phyloP scores from a whole-genome alignment of 2,888 invertebrate genomes.

The Seladonia tumulorum region DNA sequence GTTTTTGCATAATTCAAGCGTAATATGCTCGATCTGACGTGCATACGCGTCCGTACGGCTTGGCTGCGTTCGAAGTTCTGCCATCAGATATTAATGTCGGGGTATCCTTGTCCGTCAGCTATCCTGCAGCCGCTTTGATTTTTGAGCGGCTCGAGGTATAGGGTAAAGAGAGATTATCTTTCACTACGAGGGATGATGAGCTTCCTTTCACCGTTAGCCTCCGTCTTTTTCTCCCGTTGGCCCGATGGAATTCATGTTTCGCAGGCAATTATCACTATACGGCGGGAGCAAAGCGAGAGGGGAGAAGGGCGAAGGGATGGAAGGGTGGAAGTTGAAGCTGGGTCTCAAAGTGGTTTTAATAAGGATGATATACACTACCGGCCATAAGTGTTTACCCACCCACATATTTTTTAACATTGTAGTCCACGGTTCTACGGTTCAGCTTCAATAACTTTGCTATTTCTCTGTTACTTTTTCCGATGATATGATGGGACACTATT shows the following conservation, averaged over 20 bases:
- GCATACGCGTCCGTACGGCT: not conserved
- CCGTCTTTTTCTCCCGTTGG: slow-evolving; percentile 5
- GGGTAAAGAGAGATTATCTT: slow-evolving; percentile 13
- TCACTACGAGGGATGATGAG: slow-evolving; percentile 4
- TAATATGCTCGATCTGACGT: slow-evolving; percentile 46
- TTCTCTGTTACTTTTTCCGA: too few relatives aligned
- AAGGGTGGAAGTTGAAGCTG: not conserved
- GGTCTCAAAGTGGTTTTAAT: not conserved
- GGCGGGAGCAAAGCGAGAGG: not conserved
- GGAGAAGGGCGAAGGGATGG: too few relatives aligned
- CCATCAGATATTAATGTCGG: slow-evolving; percentile 51
- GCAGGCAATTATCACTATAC: not conserved
- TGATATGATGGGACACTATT: too few relatives aligned
- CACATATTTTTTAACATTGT: too few relatives aligned
- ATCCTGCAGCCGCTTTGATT: slow-evolving; percentile 18
- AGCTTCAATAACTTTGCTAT: too few relatives aligned
- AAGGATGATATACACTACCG: too few relatives aligned
- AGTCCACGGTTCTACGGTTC: too few relatives aligned
- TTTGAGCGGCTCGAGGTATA: not conserved
- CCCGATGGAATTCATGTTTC: not conserved
- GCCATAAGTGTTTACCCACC: too few relatives aligned
- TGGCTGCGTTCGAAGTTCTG: not conserved
- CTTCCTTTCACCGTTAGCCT: slow-evolving; percentile 17
- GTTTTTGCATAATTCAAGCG: slow-evolving; percentile 77
- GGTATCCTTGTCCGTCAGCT: slow-evolving; percentile 14